Percentiles rank a stretch among this genome's conserved stretches.
These are phyloP conservation scores for Pangasianodon hypophthalmus DNA, from an alignment of 2,113 vertebrate genomes.

Conservation along the genomic window DNA sequence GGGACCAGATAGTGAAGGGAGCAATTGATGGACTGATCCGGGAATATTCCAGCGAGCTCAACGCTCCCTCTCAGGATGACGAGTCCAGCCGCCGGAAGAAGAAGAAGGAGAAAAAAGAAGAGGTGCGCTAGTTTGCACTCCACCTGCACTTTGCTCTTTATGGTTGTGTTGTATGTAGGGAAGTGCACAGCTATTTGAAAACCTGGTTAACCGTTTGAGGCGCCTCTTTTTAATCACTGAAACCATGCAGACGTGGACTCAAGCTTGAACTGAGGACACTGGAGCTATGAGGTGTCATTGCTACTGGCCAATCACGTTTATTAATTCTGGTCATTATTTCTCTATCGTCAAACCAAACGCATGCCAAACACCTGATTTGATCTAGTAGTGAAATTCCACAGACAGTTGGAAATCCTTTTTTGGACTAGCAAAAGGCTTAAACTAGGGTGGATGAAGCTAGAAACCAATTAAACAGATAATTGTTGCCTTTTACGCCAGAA, in stretches of 20 bases:
- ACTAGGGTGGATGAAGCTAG: too few relatives aligned
- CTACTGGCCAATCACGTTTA: not conserved
- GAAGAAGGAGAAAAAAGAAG: constrained; percentile 98
- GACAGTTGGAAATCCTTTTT: not conserved
- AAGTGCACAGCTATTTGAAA: not conserved
- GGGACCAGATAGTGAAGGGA: constrained; percentile 92
- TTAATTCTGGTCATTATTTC: not conserved
- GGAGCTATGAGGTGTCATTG: not conserved
- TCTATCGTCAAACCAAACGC: not conserved
- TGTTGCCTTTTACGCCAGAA: too few relatives aligned
- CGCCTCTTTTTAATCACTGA: not conserved
- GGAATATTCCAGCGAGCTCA: constrained; percentile 96
- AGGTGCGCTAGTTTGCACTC: constrained; percentile 71
- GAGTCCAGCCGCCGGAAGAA: constrained; percentile 94
- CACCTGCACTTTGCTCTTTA: not conserved
- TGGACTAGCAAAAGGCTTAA: too few relatives aligned
- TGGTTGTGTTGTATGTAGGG: not conserved
- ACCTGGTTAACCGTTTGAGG: not conserved
- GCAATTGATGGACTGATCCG: constrained; percentile 94
- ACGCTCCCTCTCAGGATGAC: constrained; percentile 91
- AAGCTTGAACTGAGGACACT: not conserved
- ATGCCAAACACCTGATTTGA: not conserved
- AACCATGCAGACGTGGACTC: not conserved
- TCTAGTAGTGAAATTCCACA: too few relatives aligned
- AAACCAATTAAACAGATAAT: too few relatives aligned